Conservation (phyloP, 2,797 vertebrate species). For the Lerista edwardsae region DNA sequence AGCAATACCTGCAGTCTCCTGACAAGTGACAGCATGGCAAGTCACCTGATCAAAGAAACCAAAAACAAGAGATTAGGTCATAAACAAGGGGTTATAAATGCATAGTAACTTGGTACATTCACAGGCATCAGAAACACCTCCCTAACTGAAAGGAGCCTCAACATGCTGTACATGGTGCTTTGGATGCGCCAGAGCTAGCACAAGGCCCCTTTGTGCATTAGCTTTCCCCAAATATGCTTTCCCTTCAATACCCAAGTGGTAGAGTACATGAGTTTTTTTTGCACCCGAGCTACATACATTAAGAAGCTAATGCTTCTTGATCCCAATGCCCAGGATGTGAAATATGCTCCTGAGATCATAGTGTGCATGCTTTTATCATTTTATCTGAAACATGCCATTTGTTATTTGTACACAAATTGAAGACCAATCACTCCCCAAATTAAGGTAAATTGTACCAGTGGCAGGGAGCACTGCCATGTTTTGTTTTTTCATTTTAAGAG, state of each 20-base stretch:
- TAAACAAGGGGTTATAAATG: background rate
- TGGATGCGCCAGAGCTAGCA: background rate
- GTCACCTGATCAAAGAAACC: slow-evolving; percentile 54
- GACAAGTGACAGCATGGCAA: slow-evolving; percentile 83
- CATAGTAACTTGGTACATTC: background rate
- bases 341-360: background rate
- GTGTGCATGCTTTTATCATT: background rate
- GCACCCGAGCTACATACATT: background rate
- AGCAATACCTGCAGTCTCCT: slow-evolving; percentile 87
- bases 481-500: too few relatives aligned
- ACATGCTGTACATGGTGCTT: background rate
- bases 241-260: background rate
- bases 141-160: background rate
- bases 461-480: too few relatives aligned
- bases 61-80: background rate
- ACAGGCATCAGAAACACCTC: background rate
- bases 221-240: background rate
- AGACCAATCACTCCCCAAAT: background rate
- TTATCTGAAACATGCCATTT: background rate
- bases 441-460: too few relatives aligned
- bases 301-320: background rate
- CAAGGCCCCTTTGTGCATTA: too few relatives aligned
- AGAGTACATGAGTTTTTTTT: background rate
- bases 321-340: too few relatives aligned
- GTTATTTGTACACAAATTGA: background rate